A percentile compares a stretch with the other conserved stretches of the same genome.
Evolutionary conservation across 53 echinoderm and acorn worm genomes (phyloP).

Genomic region (Glandiceps talaboti): DNA sequence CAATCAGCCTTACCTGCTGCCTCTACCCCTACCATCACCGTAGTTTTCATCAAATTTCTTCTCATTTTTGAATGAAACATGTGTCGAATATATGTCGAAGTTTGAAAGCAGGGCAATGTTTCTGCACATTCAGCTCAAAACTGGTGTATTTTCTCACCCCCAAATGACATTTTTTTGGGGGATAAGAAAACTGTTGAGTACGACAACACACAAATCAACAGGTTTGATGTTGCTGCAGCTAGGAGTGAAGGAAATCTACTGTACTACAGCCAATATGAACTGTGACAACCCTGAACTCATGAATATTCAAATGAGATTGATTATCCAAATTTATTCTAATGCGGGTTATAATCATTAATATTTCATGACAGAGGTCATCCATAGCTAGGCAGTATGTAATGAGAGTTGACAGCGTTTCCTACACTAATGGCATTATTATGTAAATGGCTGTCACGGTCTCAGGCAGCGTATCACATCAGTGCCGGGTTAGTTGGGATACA

Average conservation of each 20-base stretch:
- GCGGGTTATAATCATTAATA: background rate
- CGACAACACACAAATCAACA: background rate
- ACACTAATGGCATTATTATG: background rate
- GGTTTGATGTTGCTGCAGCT: background rate
- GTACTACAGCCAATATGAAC: background rate
- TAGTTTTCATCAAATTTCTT: background rate
- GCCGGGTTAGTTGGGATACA: background rate
- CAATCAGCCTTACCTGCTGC: background rate
- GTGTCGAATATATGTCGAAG: background rate
- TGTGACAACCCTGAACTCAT: background rate
- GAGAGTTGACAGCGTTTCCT: background rate
- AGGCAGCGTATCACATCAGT: background rate
- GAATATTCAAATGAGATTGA: background rate
- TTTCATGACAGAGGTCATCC: background rate
- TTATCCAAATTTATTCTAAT: background rate
- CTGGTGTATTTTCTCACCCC: background rate
- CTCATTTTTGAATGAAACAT: background rate
- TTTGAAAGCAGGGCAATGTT: background rate
- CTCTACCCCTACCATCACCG: background rate
- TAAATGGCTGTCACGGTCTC: background rate
- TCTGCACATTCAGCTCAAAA: background rate
- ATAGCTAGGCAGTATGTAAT: background rate
- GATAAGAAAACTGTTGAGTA: background rate
- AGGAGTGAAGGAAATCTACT: background rate
- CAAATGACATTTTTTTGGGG: background rate